Percentiles rank a stretch among this genome's conserved stretches.
Evolutionary conservation across 1,140 invertebrate species (phyloP).

Genomic region (Drosophila takahashii): DNA sequence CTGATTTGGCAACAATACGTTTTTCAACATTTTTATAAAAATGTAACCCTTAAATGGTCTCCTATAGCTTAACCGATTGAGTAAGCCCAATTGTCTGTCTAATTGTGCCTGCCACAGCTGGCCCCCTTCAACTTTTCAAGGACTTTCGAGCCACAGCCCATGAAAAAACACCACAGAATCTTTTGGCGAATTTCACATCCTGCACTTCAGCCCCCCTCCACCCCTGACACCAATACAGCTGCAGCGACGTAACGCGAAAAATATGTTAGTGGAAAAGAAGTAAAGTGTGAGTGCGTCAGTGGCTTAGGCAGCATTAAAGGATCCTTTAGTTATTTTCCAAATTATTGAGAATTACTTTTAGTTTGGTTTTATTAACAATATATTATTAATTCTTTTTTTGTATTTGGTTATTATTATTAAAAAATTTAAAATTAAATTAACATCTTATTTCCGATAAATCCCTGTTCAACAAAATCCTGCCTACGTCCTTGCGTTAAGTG

Average conservation of each 20-base stretch:
- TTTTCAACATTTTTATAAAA: background rate
- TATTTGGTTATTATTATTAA: background rate
- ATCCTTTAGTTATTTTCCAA: too few species aligned
- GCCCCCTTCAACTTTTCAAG: slow-evolving; percentile 52
- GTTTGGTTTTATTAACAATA: too few species aligned
- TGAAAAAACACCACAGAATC: slow-evolving; percentile 40
- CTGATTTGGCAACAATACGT: slow-evolving; percentile 27
- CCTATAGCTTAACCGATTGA: slow-evolving; percentile 22
- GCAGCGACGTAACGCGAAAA: slow-evolving; percentile 27
- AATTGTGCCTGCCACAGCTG: slow-evolving; percentile 50
- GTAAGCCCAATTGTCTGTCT: slow-evolving; percentile 46
- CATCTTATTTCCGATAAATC: background rate
- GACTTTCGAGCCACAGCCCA: slow-evolving; percentile 27
- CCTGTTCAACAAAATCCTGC: background rate
- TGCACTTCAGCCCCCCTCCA: slow-evolving; percentile 8
- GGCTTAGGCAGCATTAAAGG: slow-evolving; percentile 1
- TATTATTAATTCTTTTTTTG: background rate
- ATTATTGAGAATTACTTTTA: too few species aligned
- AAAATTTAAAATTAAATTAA: too few species aligned
- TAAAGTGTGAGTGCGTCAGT: slow-evolving; percentile 16
- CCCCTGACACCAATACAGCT: slow-evolving; percentile 30
- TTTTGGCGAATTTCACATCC: slow-evolving; percentile 31
- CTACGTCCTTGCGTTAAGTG: slow-evolving; percentile 17
- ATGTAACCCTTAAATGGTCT: slow-evolving; percentile 38
- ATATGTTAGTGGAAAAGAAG: slow-evolving; percentile 26